Conservation (phyloP, 2,797 vertebrate species). For the Otolemur crassicaudatus region DNA sequence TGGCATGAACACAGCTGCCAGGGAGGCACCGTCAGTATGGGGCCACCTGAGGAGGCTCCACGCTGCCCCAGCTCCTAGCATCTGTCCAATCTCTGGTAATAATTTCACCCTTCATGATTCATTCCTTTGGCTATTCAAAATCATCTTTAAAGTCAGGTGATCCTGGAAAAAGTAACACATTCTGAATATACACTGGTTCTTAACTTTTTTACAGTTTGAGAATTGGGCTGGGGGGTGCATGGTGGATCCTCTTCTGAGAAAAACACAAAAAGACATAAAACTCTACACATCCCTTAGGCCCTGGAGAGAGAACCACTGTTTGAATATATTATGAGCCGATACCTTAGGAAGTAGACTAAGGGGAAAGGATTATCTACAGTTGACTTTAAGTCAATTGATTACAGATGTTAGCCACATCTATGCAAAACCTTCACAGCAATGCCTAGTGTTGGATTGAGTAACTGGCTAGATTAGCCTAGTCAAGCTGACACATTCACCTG, state of each 20-base stretch:
- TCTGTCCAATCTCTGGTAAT: background rate
- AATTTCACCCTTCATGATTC: background rate
- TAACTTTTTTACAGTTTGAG: background rate
- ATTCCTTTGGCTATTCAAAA: slow-evolving; percentile 6
- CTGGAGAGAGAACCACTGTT: background rate
- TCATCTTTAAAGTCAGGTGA: background rate
- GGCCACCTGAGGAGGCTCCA: background rate
- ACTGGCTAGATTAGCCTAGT: background rate
- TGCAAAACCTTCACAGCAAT: background rate
- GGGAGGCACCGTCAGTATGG: background rate
- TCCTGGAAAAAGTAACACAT: background rate
- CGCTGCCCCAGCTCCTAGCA: background rate
- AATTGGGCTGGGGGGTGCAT: background rate
- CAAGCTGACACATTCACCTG: too few relatives aligned
- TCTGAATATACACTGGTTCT: background rate
- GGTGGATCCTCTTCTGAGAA: background rate
- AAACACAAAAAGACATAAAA: slow-evolving; percentile 2
- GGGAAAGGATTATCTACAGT: background rate
- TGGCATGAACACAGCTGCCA: background rate
- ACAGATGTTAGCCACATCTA: background rate
- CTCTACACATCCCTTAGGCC: background rate
- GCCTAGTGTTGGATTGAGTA: background rate
- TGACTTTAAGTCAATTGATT: background rate
- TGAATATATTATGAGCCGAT: background rate
- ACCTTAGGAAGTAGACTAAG: background rate